Percentiles rank a stretch among this genome's conserved stretches.
phyloP scores from a whole-genome alignment of 2,888 invertebrate species.

The Agonopterix arenella region DNA sequence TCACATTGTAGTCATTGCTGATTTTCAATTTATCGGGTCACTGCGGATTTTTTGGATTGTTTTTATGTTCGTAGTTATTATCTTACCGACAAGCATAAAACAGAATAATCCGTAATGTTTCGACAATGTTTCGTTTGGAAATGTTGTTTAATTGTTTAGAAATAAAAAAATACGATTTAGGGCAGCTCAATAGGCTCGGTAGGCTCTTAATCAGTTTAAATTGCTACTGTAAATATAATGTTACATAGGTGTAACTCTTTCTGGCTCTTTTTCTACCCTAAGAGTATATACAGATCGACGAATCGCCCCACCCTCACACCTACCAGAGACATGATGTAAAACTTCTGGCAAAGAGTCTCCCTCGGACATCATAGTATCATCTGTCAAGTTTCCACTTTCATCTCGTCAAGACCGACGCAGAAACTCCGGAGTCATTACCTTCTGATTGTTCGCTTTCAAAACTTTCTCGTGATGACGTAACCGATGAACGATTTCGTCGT shows the following conservation, averaged over 20 bases:
- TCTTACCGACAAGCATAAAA: too few relatives aligned
- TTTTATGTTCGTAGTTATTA: too few relatives aligned
- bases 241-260: constrained; percentile 56
- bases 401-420: constrained; percentile 70
- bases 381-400: constrained; percentile 56
- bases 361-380: constrained; percentile 62
- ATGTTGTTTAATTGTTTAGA: too few relatives aligned
- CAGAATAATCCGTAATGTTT: too few relatives aligned
- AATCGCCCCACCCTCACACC: constrained; percentile 54
- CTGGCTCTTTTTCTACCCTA: constrained; percentile 57
- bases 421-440: constrained; percentile 61
- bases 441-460: constrained; percentile 52
- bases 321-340: constrained; percentile 57
- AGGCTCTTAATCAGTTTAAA: too few relatives aligned
- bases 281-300: constrained; percentile 59
- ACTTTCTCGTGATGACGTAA: constrained; percentile 78
- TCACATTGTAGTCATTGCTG: too few relatives aligned
- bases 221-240: background rate
- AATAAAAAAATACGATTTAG: too few relatives aligned
- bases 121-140: too few relatives aligned
- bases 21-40: too few relatives aligned
- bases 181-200: too few relatives aligned
- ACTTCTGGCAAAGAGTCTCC: constrained; percentile 67
- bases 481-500: constrained; percentile 91
- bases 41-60: too few relatives aligned